phyloP scores from a whole-genome alignment of 2,888 invertebrate species.

The Sinohyriopsis cumingii region DNA sequence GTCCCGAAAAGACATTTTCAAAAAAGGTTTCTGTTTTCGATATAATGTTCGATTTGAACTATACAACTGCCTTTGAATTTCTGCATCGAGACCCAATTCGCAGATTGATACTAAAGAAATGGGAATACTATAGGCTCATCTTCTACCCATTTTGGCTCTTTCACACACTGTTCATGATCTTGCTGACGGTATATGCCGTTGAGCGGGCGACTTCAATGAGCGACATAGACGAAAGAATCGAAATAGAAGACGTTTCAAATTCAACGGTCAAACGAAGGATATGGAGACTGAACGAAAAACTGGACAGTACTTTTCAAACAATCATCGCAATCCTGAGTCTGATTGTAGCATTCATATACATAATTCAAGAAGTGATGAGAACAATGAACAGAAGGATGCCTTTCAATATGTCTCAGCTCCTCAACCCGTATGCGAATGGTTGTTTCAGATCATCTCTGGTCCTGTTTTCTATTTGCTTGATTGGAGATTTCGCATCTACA shows the following conservation, averaged over 20 bases:
- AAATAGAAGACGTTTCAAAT: background rate
- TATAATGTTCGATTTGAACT: slow-evolving; percentile 43
- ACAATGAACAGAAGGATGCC: slow-evolving; percentile 16
- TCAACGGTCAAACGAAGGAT: too few species aligned
- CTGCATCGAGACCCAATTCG: slow-evolving; percentile 39
- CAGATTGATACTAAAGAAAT: slow-evolving; percentile 44
- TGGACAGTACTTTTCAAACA: slow-evolving; percentile 12
- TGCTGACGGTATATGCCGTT: slow-evolving; percentile 34
- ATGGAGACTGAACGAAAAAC: too few species aligned
- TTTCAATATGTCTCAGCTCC: slow-evolving; percentile 16
- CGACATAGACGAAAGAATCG: slow-evolving; percentile 3
- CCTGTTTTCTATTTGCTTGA: slow-evolving; percentile 33
- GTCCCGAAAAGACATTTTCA: too few species aligned
- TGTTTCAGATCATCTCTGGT: slow-evolving; percentile 42
- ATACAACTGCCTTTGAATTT: slow-evolving; percentile 40
- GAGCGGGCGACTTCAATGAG: slow-evolving; percentile 12
- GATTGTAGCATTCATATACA: slow-evolving; percentile 26
- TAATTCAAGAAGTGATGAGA: slow-evolving; percentile 22
- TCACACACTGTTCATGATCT: slow-evolving; percentile 36
- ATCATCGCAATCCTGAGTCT: slow-evolving; percentile 18
- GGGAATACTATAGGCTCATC: slow-evolving; percentile 31
- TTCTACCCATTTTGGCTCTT: slow-evolving; percentile 41
- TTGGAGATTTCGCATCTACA: slow-evolving; percentile 34
- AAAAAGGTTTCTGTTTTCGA: slow-evolving; percentile 32
- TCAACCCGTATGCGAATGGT: slow-evolving; percentile 41